These are phyloP conservation scores for Scelioninae gen. 1 DNA, from an alignment of 2,888 invertebrate genomes.

Conservation along the genomic window DNA sequence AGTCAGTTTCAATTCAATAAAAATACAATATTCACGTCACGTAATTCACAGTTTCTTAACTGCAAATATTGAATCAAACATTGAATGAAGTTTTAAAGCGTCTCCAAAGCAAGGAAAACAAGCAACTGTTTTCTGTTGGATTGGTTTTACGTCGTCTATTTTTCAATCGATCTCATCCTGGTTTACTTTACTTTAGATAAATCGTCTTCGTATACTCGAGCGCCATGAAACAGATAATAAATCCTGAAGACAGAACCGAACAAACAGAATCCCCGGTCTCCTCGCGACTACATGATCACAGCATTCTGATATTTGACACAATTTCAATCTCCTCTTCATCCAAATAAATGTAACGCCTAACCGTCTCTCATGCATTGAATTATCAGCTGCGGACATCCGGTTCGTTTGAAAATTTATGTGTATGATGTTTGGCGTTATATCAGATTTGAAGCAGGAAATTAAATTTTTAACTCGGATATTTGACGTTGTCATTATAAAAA, in stretches of 20 bases:
- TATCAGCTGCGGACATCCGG: conserved; percentile 6
- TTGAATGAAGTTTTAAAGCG: conserved; percentile 4
- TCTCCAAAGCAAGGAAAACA: background rate
- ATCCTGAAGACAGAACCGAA: conserved; percentile 27
- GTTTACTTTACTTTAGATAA: conserved; percentile 35
- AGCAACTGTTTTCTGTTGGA: conserved; percentile 21
- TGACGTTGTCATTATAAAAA: background rate
- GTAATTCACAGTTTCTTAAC: too few species aligned
- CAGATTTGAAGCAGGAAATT: conserved; percentile 3
- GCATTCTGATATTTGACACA: conserved; percentile 26
- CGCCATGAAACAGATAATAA: conserved; percentile 33
- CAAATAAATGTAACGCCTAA: conserved; percentile 24
- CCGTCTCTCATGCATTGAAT: background rate
- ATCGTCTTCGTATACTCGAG: conserved; percentile 24
- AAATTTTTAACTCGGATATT: background rate
- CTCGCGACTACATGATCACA: background rate
- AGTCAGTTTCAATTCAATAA: too few species aligned
- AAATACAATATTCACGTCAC: too few species aligned
- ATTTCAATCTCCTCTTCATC: conserved; percentile 34
- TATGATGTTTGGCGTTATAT: conserved; percentile 56
- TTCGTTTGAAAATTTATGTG: conserved; percentile 11
- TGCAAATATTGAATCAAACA: background rate
- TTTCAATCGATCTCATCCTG: conserved; percentile 18
- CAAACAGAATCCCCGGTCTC: conserved; percentile 1
- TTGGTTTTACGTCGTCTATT: conserved; percentile 20